Base-by-base conservation (phyloP, 2,797 vertebrate genomes). In the Apogon hyalosoma region DNA sequence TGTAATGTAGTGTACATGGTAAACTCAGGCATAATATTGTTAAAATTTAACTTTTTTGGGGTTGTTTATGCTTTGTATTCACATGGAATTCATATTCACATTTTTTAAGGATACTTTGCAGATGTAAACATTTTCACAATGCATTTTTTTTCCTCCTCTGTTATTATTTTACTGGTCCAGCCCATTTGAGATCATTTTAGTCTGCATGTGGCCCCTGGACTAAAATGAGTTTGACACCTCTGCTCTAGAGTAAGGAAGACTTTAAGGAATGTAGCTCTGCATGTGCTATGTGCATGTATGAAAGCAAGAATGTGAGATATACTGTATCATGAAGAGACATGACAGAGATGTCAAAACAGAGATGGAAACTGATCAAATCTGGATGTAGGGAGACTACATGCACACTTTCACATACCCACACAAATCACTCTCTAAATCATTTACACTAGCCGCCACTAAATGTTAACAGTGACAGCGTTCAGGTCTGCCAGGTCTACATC, bases 401-500 rank as follows among this genome's bases (percentile, higher is more conserved):
- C 38, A 28, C 36, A 50, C 16, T 7, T 59, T 21, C 53, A 16
- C n/a, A 28, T 11, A 41, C n/a, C 11, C 36, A 31, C 61, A 62
- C 11, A 62, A 43, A 38, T 72, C 75, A 48, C 38, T 13, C 33
- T 14, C 36, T 73, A 69, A 74, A 82, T 85, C 52, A 59, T 75
- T 67, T 47, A 46, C 10, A 12, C 9, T 16, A 42, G 24, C 70
- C 51, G 41, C 46, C 56, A 19, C 43, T 43, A 66, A 79, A 55
- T 57, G 24, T 66, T 61, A 57, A 62, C 63, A 63, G 69, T 72
- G 81, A 79, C 83, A 70, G 72, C 31, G 47, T 63, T 28, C 24
- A 28, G 4, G 83, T 80, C 69, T 69, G 79, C 77, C 63, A 58
- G 46, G 40, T 36, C 67, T 55, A 62, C 36, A 21, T 79, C 78